Base-by-base conservation (phyloP, 2,113 vertebrate species). In the Cynocephalus volans region DNA sequence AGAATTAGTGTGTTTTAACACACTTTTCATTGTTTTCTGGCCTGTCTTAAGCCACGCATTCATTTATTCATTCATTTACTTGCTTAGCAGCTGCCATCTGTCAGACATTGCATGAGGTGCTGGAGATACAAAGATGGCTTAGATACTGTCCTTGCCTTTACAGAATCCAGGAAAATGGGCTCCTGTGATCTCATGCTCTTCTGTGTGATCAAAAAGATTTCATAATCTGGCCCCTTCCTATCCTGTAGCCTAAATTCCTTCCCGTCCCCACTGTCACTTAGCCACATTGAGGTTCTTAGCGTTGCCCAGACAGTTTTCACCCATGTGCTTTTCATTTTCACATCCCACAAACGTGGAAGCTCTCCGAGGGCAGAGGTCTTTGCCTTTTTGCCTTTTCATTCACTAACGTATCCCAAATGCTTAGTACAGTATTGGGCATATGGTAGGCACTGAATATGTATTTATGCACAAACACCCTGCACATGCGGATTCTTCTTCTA, bases 291-390 rank as follows among this genome's bases (percentile, higher is more conserved):
- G 45, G 23, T 54, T 36, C 62, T 82, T 24, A 13, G 69, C 18
- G 5, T 17, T 28, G 72, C n/a, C 56, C 26, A 26, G 45, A 52
- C 4, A 19, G 24, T 36, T 48, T 54, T 67, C 8, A 60, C 21
- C 8, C 0, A 0, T 15, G 50, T 21, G 26, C 45, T 86, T 56
- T 58, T 41, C 7, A 31, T 2, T 12, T 48, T 54, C 33, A 58
- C 23, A 28, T 33, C 28, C 73, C 9, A 14, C 36, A 87, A 73
- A 28, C 24, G 14, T 1, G 1, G 11, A 41, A 41, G 23, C 50
- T 60, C 48, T 28, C 0, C 1, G 21, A 52, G 36, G 36, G 26
- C 19, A 18, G 60, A 28, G 13, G 14, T 6, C 19, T 54, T 54
- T 69, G 54, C 54, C n/a, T 72, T 72, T 54, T 54, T 69, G 54